phyloP scores from a whole-genome alignment of 2,797 vertebrate genomes.

The Syndactyla subalaris region DNA sequence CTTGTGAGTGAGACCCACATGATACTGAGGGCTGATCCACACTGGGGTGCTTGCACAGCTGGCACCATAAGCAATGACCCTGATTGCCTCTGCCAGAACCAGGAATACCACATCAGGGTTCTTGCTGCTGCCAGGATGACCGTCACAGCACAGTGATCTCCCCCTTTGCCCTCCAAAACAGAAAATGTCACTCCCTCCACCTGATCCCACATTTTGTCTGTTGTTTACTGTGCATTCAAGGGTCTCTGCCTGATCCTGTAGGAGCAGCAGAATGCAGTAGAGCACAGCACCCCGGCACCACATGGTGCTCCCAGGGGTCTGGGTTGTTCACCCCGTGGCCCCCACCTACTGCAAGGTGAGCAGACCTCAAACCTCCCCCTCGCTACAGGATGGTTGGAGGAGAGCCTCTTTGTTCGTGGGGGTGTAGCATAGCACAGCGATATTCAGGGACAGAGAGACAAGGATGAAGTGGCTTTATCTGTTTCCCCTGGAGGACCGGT shows the following conservation, averaged over 20 bases:
- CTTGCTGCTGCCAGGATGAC: not conserved
- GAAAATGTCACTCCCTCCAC: fast-evolving
- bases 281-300: not conserved
- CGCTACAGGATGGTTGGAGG: not conserved
- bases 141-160: not conserved
- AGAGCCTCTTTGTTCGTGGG: not conserved
- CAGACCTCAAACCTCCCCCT: not conserved
- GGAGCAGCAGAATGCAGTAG: not conserved
- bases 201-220: not conserved
- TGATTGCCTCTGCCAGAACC: not conserved
- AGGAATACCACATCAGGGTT: not conserved
- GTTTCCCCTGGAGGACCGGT: not conserved
- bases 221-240: not conserved
- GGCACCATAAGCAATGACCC: not conserved
- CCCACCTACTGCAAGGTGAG: not conserved
- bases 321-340: fast-evolving
- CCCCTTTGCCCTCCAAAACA: fast-evolving
- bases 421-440: not conserved
- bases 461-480: not conserved
- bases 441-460: not conserved
- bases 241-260: not conserved
- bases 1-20: fast-evolving
- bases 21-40: fast-evolving
- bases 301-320: not conserved
- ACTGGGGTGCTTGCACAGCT: fast-evolving